Evolutionary conservation across 2,797 vertebrate genomes (phyloP), one percentile per base, ranked within the genome.

Genomic region (Dallia pectoralis): DNA sequence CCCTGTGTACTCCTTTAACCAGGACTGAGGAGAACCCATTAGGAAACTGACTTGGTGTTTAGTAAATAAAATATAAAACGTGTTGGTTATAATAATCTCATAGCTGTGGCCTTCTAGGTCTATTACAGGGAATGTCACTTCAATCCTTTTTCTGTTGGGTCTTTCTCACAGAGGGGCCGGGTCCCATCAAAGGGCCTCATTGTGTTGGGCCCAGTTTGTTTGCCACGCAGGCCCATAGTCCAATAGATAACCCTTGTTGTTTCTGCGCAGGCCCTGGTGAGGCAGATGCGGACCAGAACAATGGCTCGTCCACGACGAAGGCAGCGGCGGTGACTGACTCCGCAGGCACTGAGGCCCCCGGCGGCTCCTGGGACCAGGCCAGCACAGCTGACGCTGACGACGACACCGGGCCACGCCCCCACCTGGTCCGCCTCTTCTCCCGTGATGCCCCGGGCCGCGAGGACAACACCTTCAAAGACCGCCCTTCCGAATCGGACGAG

Each of bases 391-490:
- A 97, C 93, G 85, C 88, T 79, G 91, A 97, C 93, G 85, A 88
- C 78, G 91, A 93, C 29, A 89, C 89, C 73, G 87, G 77, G 49
- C 93, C 90, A 87, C 98, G 97, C 96, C 97, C 97, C 93, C 98
- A 99, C 92, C 93, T 99, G 95, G 91, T 91, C 96, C 98, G 98
- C 97, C 97, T 99, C 92, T 99, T 99, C 93, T 99, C 98, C 94
- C 97, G 98, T 94, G 98, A 99, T 95, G 98, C 98, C 86, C 98
- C 98, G 79, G 97, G 97, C 70, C 93, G 98, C 79, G 96, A 98
- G 90, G 98, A 99, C 95, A 99, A 99, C 96, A 99, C 98, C 97
- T 99, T 99, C 97, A 99, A 98, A 98, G 97, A 98, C 79, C 95
- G 98, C 91, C 95, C 98, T 87, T 99, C 97, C 0, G 97, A 98